These are phyloP conservation scores for Procambarus clarkii DNA, from an alignment of 1,140 invertebrate species.

Conservation along the genomic window DNA sequence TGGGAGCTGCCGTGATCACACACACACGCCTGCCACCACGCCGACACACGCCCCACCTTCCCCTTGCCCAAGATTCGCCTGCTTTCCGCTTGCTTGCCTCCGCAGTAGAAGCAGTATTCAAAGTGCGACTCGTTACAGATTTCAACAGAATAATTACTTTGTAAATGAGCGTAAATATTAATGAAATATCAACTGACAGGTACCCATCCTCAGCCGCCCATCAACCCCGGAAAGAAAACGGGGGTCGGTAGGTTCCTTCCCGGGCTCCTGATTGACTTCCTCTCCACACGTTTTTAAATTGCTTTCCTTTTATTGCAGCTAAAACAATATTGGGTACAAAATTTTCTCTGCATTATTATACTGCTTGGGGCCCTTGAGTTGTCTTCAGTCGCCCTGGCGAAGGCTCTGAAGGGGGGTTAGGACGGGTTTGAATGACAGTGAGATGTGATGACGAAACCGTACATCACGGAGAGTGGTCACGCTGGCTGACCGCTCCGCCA, in stretches of 20 bases:
- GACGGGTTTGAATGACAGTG: not conserved
- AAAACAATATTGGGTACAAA: not conserved
- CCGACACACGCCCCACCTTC: not conserved
- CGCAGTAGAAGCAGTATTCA: no score
- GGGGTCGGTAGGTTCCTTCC: constrained; percentile 31
- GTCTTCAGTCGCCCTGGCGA: not conserved
- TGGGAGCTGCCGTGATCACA: constrained; percentile 32
- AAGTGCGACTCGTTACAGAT: no score
- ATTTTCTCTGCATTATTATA: not conserved
- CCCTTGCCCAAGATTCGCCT: not conserved
- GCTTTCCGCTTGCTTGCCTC: not conserved
- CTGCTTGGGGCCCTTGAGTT: not conserved
- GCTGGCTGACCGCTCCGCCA: not conserved
- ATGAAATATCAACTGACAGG: not conserved
- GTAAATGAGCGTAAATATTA: not conserved
- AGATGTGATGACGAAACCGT: constrained; percentile 8
- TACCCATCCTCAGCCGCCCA: not conserved
- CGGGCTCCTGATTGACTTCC: constrained; percentile 25
- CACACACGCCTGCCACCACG: not conserved
- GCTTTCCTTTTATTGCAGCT: not conserved
- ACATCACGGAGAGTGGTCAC: not conserved
- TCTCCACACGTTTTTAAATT: not conserved
- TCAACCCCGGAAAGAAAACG: constrained; percentile 44
- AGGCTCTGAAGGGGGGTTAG: not conserved
- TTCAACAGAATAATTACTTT: no score